A percentile compares a stretch with the other conserved stretches of the same genome.
phyloP scores from a whole-genome alignment of 92 coral and sea anemone genomes.

The Parazoanthus darwini region DNA sequence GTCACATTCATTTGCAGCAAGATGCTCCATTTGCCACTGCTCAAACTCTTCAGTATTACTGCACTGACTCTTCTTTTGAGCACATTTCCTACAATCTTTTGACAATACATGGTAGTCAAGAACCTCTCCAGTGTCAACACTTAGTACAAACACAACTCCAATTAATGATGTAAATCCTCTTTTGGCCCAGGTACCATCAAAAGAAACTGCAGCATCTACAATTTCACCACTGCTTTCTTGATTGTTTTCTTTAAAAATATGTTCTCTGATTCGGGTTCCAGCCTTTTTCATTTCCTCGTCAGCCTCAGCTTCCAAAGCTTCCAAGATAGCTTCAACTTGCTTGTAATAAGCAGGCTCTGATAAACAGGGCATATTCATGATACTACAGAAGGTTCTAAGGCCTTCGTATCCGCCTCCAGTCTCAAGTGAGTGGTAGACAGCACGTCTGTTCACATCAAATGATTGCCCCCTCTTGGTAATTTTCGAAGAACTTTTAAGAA shows the following conservation, averaged over 20 bases:
- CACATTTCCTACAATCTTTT: constrained; percentile 48
- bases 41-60: constrained; percentile 34
- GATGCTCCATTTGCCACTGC: constrained; percentile 40
- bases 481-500: constrained; percentile 33
- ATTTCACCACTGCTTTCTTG: constrained; percentile 1
- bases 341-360: constrained; percentile 51
- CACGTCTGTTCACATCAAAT: constrained; percentile 51
- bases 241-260: constrained; percentile 24
- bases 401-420: constrained; percentile 57
- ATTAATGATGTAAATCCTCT: constrained; percentile 7
- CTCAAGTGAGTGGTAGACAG: constrained; percentile 50
- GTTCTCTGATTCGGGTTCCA: constrained; percentile 40
- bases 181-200: constrained; percentile 39
- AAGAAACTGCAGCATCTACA: constrained; percentile 22
- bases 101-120: constrained; percentile 55
- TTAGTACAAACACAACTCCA: not conserved
- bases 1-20: constrained; percentile 36
- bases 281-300: constrained; percentile 50
- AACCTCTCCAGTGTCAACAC: constrained; percentile 46
- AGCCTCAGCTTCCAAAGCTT: constrained; percentile 50
- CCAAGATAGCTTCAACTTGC: constrained; percentile 41
- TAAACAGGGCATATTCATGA: constrained; percentile 54
- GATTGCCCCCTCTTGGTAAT: constrained; percentile 49
- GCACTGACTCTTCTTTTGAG: constrained; percentile 52
- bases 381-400: constrained; percentile 51